Conservation (phyloP, 1,140 invertebrate genomes). For the Pygmarrhopalites habei region DNA sequence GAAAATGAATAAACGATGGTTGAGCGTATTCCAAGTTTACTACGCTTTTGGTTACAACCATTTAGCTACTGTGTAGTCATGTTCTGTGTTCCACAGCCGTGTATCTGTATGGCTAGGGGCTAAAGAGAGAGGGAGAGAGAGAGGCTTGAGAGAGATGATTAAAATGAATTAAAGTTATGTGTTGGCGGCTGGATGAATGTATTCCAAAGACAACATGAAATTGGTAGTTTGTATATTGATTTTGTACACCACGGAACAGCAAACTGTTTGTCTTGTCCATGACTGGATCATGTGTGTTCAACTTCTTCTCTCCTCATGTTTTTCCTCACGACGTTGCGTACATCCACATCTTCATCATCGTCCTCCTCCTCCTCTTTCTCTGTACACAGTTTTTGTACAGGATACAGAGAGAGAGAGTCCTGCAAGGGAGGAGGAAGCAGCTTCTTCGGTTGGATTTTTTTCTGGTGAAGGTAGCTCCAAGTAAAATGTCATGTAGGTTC, state of each 20-base stretch:
- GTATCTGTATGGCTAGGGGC: too few relatives aligned
- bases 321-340: not conserved
- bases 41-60: too few relatives aligned
- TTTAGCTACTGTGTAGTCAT: too few relatives aligned
- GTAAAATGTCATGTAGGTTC: conserved; percentile 25
- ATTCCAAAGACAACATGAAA: conserved; percentile 10
- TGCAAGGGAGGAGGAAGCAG: not conserved
- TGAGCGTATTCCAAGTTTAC: too few relatives aligned
- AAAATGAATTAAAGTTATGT: conserved; percentile 4
- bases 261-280: conserved; percentile 14
- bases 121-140: too few relatives aligned
- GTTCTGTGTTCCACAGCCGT: too few relatives aligned
- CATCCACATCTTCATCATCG: not conserved
- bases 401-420: not conserved
- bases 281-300: not conserved
- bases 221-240: conserved; percentile 27
- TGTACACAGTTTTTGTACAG: not conserved
- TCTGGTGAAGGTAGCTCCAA: not conserved
- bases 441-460: not conserved
- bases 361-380: not conserved
- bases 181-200: not conserved
- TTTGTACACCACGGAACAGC: conserved; percentile 21
- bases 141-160: not conserved
- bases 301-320: not conserved
- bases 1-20: too few relatives aligned